Conservation (phyloP, 2,113 vertebrate genomes). For the Pollachius pollachius region DNA sequence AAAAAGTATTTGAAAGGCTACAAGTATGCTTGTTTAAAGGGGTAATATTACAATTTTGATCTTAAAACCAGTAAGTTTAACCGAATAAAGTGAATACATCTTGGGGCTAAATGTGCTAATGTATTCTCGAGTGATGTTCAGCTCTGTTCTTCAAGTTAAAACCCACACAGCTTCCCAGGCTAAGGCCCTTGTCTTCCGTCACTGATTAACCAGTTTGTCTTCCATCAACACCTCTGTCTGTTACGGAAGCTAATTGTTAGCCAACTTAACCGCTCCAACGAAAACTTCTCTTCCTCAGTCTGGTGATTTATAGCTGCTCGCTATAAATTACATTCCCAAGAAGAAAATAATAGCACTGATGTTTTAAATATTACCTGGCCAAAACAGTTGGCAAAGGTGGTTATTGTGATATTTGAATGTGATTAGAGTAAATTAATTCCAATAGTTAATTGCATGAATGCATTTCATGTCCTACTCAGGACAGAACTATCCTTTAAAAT, state of each 20-base stretch:
- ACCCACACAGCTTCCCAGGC: conserved; percentile 25
- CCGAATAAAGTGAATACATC: too few species aligned
- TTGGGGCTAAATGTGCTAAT: background rate
- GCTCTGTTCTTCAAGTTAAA: conserved; percentile 28
- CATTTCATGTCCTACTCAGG: too few species aligned
- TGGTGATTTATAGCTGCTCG: conserved; percentile 27
- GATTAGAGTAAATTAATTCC: background rate
- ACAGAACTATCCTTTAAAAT: too few species aligned
- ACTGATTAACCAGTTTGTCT: conserved; percentile 90
- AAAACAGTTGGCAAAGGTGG: conserved; percentile 6
- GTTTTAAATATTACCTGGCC: conserved; percentile 23
- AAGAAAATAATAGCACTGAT: conserved; percentile 18
- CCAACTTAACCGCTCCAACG: conserved; percentile 59
- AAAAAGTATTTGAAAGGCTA: too few species aligned
- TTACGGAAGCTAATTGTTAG: conserved; percentile 82
- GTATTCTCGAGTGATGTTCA: background rate
- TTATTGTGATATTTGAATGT: background rate
- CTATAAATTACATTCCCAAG: conserved; percentile 28
- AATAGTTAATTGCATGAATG: background rate
- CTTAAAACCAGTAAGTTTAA: too few species aligned
- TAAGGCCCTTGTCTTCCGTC: conserved; percentile 55
- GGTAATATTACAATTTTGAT: too few species aligned
- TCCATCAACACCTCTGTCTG: conserved; percentile 80
- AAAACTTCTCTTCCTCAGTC: conserved; percentile 31
- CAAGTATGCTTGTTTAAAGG: too few species aligned